Percentiles rank a stretch among this genome's conserved stretches.
Conservation (phyloP, 2,113 vertebrate species). For the Suricata suricatta region DNA sequence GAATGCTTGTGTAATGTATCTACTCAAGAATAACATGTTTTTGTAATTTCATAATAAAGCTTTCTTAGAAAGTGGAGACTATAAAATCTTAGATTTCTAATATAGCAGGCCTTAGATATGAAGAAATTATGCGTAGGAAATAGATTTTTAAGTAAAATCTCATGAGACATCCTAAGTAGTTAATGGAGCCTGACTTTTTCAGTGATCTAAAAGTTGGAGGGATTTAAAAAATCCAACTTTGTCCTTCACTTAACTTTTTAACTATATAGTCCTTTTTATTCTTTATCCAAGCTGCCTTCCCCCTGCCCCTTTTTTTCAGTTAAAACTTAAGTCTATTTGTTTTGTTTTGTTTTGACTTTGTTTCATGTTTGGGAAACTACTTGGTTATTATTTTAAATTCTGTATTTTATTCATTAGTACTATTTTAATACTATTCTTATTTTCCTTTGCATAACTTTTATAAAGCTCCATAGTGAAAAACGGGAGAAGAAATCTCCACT, state of each 20-base stretch:
- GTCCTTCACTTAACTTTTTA: not conserved
- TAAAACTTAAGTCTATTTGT: slow-evolving; percentile 33
- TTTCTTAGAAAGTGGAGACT: not conserved
- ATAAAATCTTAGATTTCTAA: slow-evolving; percentile 11
- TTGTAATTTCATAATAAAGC: slow-evolving; percentile 32
- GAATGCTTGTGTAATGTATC: not conserved
- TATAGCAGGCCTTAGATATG: not conserved
- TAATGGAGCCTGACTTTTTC: not conserved
- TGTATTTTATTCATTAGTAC: not conserved
- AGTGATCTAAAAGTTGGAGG: not conserved
- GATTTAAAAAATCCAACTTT: not conserved
- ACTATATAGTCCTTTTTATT: not conserved
- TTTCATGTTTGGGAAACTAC: slow-evolving; percentile 12
- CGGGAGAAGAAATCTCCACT: slow-evolving; percentile 97
- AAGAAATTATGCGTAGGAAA: not conserved
- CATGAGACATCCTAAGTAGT: not conserved
- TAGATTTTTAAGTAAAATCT: slow-evolving; percentile 20
- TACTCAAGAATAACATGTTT: not conserved
- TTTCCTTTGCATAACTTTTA: slow-evolving; percentile 61
- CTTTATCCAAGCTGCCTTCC: not conserved
- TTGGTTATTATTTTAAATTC: slow-evolving; percentile 14
- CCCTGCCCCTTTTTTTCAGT: not conserved
- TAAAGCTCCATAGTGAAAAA: slow-evolving; percentile 95
- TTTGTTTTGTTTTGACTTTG: not conserved
- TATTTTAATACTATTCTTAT: slow-evolving; percentile 44